Base-by-base conservation (phyloP, 2,888 invertebrate species). In the Orgyia antiqua region DNA sequence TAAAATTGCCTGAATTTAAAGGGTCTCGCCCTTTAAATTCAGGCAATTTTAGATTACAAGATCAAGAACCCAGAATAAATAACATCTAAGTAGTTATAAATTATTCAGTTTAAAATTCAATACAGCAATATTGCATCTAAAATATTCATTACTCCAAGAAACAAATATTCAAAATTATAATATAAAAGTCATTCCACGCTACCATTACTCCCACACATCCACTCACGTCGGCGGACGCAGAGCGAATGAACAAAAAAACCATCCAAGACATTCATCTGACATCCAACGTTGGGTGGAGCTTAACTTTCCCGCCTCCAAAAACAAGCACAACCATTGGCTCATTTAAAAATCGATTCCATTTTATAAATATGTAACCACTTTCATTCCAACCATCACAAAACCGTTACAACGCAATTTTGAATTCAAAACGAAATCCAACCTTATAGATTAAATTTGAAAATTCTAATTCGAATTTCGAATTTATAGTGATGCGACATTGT, bases 331-430 rank as follows among this genome's bases (percentile, higher is more conserved):
- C 76, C 71, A 86, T 86, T 86, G 84, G 84, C 72, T 63, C 73
- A 69, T 79, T 82, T 80, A 78, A 86, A 84, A 86, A 86, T 86
- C 84, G 84, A 84, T 86, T 83, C 75, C 82, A 78, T 83, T 84
- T 83, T 80, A 83, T 84, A 86, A 84, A 86, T 84, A 84, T 84
- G 80, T 83, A 83, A 83, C 83, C 80, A 71, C 78, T 83, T 80
- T 71, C 68, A 40, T 63, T 71, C 60, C 50, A 36, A 40, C 40
- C 67, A 51, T 38, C 33, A 39, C 37, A 41, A 45, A 56, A 68
- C 29, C 24, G 56, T 42, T 37, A 46, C 47, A 65, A 42, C 41
- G 20, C 39, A 1, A 33, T 23, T 33, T 8, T 24, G 9, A 2
- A 9, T 9, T 24, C n/a, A 13, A 23, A 28, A 27, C 39, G 23